A percentile compares a stretch with the other conserved stretches of the same genome.
phyloP scores from a whole-genome alignment of 1,140 invertebrate genomes.

The Drosophila takahashii region DNA sequence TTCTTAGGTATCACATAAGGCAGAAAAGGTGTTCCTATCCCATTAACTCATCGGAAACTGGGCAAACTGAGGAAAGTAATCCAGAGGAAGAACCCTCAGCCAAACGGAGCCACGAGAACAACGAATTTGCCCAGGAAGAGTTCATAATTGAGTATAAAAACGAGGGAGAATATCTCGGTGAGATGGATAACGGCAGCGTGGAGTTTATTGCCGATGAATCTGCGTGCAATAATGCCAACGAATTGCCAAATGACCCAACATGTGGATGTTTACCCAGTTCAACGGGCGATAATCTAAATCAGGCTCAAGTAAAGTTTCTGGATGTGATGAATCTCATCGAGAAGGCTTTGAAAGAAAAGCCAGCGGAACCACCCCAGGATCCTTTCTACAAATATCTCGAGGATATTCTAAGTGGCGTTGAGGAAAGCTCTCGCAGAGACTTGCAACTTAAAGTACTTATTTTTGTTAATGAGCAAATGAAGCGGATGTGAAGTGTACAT shows the following conservation, averaged over 20 bases:
- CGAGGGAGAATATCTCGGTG: constrained; percentile 3
- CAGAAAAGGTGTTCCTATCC: background rate
- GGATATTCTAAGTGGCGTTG: constrained; percentile 30
- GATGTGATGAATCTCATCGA: constrained; percentile 37
- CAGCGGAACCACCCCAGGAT: constrained; percentile 6
- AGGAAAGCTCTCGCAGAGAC: constrained; percentile 14
- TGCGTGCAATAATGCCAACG: background rate
- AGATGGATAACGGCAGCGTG: background rate
- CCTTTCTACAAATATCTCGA: constrained; percentile 46
- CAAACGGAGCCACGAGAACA: background rate
- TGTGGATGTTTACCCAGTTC: background rate
- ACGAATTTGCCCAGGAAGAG: background rate
- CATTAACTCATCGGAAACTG: background rate
- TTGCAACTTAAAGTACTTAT: constrained; percentile 37
- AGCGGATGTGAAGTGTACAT: background rate
- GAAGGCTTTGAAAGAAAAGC: constrained; percentile 11
- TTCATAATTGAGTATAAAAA: background rate
- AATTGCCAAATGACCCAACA: background rate
- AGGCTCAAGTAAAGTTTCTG: constrained; percentile 8
- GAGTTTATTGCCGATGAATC: constrained; percentile 3
- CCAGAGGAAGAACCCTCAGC: background rate
- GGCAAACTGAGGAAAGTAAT: background rate
- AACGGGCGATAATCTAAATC: background rate
- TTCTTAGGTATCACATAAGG: constrained; percentile 30
- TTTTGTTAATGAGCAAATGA: constrained; percentile 21